Conservation (phyloP, 2,888 invertebrate species). For the Zelleria hepariella region DNA sequence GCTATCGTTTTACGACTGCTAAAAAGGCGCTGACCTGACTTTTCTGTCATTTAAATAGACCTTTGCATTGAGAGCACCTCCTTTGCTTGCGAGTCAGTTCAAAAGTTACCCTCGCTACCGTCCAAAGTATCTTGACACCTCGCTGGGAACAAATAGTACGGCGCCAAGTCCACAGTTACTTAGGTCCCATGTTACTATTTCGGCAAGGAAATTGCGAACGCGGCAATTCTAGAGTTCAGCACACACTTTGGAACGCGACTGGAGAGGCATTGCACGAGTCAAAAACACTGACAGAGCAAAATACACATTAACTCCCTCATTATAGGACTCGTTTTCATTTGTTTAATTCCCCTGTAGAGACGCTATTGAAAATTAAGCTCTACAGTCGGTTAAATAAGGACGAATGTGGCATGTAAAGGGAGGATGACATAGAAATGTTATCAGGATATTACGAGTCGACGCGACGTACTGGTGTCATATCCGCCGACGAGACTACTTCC, state of each 20-base stretch:
- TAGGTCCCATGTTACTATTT: too few relatives aligned
- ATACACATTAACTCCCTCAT: neutral
- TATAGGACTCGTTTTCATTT: neutral
- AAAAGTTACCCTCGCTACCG: too few relatives aligned
- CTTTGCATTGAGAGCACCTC: too few relatives aligned
- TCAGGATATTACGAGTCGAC: slow-evolving; percentile 43
- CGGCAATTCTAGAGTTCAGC: neutral
- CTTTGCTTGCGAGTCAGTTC: too few relatives aligned
- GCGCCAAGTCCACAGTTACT: too few relatives aligned
- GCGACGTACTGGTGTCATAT: slow-evolving; percentile 47
- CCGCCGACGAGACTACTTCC: slow-evolving; percentile 50
- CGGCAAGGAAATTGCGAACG: neutral
- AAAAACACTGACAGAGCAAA: neutral
- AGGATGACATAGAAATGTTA: slow-evolving; percentile 8
- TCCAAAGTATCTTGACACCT: too few relatives aligned
- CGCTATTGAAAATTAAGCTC: neutral
- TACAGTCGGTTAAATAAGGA: neutral
- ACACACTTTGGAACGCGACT: neutral
- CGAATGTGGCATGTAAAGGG: neutral
- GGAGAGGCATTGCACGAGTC: neutral
- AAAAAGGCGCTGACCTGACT: too few relatives aligned
- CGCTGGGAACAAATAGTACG: too few relatives aligned
- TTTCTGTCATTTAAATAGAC: too few relatives aligned
- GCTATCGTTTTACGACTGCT: too few relatives aligned
- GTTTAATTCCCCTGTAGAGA: neutral